Evolutionary conservation across 2,113 vertebrate genomes (phyloP).

Genomic region (Bubo blakistoni): DNA sequence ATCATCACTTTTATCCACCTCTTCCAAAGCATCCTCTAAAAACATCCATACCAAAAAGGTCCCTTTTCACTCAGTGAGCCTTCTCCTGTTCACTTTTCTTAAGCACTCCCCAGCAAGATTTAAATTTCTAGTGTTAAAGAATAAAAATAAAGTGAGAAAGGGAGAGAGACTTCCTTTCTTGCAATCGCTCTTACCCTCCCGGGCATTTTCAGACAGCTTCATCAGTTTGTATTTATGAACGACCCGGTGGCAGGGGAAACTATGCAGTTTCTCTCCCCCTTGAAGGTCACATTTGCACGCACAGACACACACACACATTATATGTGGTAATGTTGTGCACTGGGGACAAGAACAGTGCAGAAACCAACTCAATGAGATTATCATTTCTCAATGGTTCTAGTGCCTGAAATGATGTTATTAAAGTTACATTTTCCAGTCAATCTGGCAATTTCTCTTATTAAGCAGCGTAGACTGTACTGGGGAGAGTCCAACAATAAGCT

Average conservation of each 20-base stretch:
- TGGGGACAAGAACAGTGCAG: neutral
- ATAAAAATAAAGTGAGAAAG: neutral
- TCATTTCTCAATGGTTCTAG: neutral
- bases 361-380: neutral
- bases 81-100: neutral
- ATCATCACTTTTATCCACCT: neutral
- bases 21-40: neutral
- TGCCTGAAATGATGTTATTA: conserved; percentile 30
- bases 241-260: neutral
- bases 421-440: conserved; percentile 55
- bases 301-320: neutral
- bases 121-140: neutral
- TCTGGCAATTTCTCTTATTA: conserved; percentile 39
- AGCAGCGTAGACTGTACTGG: neutral
- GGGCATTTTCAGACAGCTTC: neutral
- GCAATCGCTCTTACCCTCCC: neutral
- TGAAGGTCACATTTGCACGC: neutral
- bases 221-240: neutral
- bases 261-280: neutral
- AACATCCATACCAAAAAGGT: neutral
- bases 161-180: neutral
- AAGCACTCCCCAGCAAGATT: neutral
- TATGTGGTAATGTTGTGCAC: neutral
- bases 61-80: neutral
- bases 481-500: neutral